Evolutionary conservation across 2,113 vertebrate species (phyloP).

Genomic region (Pelmatolapia mariae): DNA sequence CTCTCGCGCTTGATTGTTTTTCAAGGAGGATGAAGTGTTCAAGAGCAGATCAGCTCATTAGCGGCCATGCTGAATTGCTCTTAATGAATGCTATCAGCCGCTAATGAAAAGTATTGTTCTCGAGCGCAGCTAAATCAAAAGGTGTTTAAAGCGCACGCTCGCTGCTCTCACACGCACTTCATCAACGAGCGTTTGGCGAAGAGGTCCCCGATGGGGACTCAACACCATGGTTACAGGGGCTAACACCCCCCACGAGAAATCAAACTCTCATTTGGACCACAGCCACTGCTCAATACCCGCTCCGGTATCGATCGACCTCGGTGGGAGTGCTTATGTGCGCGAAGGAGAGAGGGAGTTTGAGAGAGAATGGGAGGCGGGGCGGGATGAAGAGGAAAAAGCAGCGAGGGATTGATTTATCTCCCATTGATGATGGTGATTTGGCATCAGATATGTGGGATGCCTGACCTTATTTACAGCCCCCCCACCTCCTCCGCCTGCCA

Average conservation of each 20-base stretch:
- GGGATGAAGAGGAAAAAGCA: neutral
- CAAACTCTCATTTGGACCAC: slow-evolving; percentile 60
- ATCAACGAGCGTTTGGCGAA: slow-evolving; percentile 30
- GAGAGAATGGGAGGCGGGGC: neutral
- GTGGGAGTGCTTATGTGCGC: neutral
- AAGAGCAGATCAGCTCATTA: slow-evolving; percentile 43
- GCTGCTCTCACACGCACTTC: neutral
- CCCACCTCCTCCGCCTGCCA: neutral
- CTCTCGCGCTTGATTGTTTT: neutral
- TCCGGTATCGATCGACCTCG: slow-evolving; percentile 29
- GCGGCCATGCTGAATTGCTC: slow-evolving; percentile 11
- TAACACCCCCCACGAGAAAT: slow-evolving; percentile 46
- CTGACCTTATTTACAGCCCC: slow-evolving; percentile 27
- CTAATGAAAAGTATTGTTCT: slow-evolving; percentile 62
- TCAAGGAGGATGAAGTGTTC: slow-evolving; percentile 19
- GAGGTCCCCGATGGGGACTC: slow-evolving; percentile 38
- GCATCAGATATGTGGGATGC: slow-evolving; percentile 13
- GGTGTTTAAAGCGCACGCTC: slow-evolving; percentile 25
- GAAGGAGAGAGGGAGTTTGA: neutral
- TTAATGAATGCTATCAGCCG: slow-evolving; percentile 47
- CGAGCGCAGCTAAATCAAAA: slow-evolving; percentile 45
- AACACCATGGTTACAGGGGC: slow-evolving; percentile 31
- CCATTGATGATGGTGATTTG: slow-evolving; percentile 22
- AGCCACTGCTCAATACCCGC: slow-evolving; percentile 48
- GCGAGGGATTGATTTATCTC: slow-evolving; percentile 22